A percentile compares a stretch with the other conserved stretches of the same genome.
These are phyloP conservation scores for Parnassius mnemosyne DNA, from an alignment of 2,888 invertebrate genomes.

Conservation along the genomic window DNA sequence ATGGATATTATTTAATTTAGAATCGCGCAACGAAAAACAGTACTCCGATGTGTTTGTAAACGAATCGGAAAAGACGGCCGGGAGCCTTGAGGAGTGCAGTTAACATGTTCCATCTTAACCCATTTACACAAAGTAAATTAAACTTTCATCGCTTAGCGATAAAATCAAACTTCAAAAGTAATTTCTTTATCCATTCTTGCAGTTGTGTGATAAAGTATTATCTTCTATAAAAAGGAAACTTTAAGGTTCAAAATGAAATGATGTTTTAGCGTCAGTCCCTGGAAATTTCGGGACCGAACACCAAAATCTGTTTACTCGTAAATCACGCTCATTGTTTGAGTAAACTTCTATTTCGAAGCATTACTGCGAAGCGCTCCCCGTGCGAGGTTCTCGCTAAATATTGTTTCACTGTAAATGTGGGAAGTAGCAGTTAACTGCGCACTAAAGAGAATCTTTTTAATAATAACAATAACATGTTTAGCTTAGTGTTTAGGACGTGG, in stretches of 20 bases:
- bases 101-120: slow-evolving; percentile 65
- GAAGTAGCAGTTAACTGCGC: slow-evolving; percentile 58
- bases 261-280: slow-evolving; percentile 25
- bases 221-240: slow-evolving; percentile 34
- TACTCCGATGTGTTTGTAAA: slow-evolving; percentile 68
- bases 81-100: slow-evolving; percentile 69
- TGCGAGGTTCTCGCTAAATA: slow-evolving; percentile 55
- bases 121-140: slow-evolving; percentile 43
- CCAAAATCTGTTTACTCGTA: slow-evolving; percentile 71
- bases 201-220: slow-evolving; percentile 31
- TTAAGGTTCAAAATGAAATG: slow-evolving; percentile 45
- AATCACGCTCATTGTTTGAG: slow-evolving; percentile 77
- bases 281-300: slow-evolving; percentile 53
- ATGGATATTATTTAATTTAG: slow-evolving; percentile 68
- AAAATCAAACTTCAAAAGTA: slow-evolving; percentile 45
- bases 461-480: slow-evolving; percentile 38
- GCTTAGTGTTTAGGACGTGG: slow-evolving; percentile 19
- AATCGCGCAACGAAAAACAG: slow-evolving; percentile 63
- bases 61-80: slow-evolving; percentile 50
- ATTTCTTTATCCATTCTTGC: slow-evolving; percentile 33
- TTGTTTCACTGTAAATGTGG: slow-evolving; percentile 58
- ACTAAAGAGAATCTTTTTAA: slow-evolving; percentile 36
- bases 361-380: slow-evolving; percentile 61
- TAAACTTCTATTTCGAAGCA: slow-evolving; percentile 75
- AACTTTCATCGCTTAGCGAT: slow-evolving; percentile 41